Base-by-base conservation (phyloP, 2,888 invertebrate species). In the Leptothorax acervorum region DNA sequence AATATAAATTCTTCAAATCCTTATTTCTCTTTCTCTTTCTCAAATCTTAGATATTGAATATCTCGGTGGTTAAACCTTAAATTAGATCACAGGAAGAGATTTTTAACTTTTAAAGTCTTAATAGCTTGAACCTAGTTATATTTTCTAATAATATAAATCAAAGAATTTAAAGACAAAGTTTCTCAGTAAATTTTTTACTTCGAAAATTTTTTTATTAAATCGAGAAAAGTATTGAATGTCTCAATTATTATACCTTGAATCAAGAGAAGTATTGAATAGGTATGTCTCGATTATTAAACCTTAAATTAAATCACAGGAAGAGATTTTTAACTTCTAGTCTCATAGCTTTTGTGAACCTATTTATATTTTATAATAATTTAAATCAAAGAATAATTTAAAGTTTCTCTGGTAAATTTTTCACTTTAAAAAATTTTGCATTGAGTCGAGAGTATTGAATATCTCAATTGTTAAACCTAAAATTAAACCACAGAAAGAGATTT, bases 201-300 rank as follows among this genome's bases (percentile, higher is more conserved):
- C n/a, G 18, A 68, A 15, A 66, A 68, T 53, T 76, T 70, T 53
- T 3, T n/a, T 12, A 53, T 53, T 53, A 18, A 76, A 76, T 76
- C 28, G 39, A 62, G n/a, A 75, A 15, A 28, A 42, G 5, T 35
- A 18, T n/a, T 4, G 6, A 15, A 66, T 23, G 23, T 23, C 23
- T 23, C 23, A 68, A 66, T 76, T 70, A 23, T 53, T 3, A n/a
- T 8, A 53, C 23, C 23, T 53, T 53, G 28, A 76, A 76, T 76
- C 28, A 28, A 62, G n/a, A 75, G n/a, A 28, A 42, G 5, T 35
- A 18, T n/a, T 4, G 6, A 23, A 23, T 23, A n/a, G n/a, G n/a
- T n/a, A 23, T 23, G 0, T 23, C 23, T 23, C 23, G 23, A 23
- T 23, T 23, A 23, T 23, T 23, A 23, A 23, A 23, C 23, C 23